These are phyloP conservation scores for Meganola albula DNA, from an alignment of 2,888 invertebrate genomes.

Conservation along the genomic window DNA sequence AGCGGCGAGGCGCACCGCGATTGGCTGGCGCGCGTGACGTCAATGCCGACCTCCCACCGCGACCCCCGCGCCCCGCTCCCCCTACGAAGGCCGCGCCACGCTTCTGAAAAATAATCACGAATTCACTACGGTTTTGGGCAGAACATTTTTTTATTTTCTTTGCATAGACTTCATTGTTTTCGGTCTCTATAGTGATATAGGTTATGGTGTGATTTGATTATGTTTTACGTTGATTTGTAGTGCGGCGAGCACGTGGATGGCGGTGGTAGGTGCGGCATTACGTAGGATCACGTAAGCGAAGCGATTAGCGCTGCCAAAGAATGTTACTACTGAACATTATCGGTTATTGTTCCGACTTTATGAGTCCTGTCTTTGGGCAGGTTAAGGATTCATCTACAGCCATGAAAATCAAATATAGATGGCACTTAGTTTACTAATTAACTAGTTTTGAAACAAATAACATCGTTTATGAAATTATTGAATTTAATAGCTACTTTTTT, in stretches of 20 bases:
- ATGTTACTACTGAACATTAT: constrained; percentile 6
- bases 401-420: too few relatives aligned
- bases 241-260: constrained; percentile 28
- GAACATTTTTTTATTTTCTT: constrained; percentile 39
- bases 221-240: constrained; percentile 23
- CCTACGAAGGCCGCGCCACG: constrained; percentile 60
- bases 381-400: too few relatives aligned
- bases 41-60: constrained; percentile 70
- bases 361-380: background rate
- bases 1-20: constrained; percentile 47
- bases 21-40: constrained; percentile 68
- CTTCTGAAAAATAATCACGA: constrained; percentile 69
- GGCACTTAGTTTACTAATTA: too few relatives aligned
- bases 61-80: constrained; percentile 40
- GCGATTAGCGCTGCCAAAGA: constrained; percentile 15
- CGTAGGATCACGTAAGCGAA: constrained; percentile 12
- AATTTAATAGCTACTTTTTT: too few relatives aligned
- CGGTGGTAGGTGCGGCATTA: constrained; percentile 8
- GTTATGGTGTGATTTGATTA: constrained; percentile 25
- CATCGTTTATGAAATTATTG: too few relatives aligned
- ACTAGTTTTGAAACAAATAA: too few relatives aligned
- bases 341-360: background rate
- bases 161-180: constrained; percentile 34
- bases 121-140: constrained; percentile 66
- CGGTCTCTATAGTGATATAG: constrained; percentile 20